These are phyloP conservation scores for Villa cingulata DNA, from an alignment of 2,888 invertebrate genomes.

Conservation along the genomic window DNA sequence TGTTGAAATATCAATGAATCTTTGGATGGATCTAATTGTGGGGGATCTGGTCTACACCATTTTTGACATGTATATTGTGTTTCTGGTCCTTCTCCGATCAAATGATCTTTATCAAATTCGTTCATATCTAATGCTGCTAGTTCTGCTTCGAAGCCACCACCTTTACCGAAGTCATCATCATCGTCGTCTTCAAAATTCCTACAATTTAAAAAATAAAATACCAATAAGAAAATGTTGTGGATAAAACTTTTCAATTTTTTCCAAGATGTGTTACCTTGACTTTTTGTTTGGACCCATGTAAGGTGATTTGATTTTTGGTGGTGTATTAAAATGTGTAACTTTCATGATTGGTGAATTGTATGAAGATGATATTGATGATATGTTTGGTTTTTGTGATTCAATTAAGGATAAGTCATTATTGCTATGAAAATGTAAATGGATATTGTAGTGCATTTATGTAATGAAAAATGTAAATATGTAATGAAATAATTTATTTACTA, in stretches of 20 bases:
- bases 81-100: conserved; percentile 52
- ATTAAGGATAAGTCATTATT: neutral
- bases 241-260: no score
- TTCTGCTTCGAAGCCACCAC: conserved; percentile 51
- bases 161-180: conserved; percentile 48
- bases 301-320: neutral
- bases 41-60: conserved; percentile 66
- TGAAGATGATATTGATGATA: neutral
- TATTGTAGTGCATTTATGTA: no score
- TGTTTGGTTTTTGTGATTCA: neutral
- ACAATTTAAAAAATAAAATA: neutral
- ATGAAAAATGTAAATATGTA: no score
- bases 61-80: conserved; percentile 49
- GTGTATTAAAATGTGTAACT: neutral
- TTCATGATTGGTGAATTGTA: neutral
- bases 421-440: no score
- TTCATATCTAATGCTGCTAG: conserved; percentile 52
- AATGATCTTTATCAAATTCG: conserved; percentile 38
- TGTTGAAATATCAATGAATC: conserved; percentile 79
- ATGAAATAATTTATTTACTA: no score
- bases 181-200: conserved; percentile 18
- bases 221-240: neutral
- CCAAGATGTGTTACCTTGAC: neutral
- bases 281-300: neutral
- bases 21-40: conserved; percentile 47